A percentile compares a stretch with the other conserved stretches of the same genome.
These are phyloP conservation scores for Ovis canadensis DNA, from an alignment of 2,113 vertebrate genomes.

Conservation along the genomic window DNA sequence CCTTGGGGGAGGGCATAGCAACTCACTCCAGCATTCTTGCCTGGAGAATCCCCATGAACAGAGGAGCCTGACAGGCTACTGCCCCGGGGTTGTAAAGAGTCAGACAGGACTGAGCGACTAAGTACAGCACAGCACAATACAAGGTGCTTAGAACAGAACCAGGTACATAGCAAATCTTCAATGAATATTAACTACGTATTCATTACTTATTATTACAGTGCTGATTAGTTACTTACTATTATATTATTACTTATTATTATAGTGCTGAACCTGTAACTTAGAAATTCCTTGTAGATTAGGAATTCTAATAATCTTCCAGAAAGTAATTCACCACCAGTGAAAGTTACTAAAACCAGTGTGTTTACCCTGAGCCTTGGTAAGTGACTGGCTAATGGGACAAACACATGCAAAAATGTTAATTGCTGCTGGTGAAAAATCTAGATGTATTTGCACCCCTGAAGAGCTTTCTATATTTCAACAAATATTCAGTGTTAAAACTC, in stretches of 20 bases:
- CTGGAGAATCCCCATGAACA: neutral
- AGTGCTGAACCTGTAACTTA: neutral
- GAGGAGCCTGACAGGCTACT: neutral
- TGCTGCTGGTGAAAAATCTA: neutral
- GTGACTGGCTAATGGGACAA: neutral
- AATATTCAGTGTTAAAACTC: neutral
- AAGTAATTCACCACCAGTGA: neutral
- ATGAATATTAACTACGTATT: neutral
- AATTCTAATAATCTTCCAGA: neutral
- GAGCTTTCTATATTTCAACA: neutral
- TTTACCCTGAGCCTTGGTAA: neutral
- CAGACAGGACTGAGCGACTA: neutral
- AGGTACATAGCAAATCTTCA: neutral
- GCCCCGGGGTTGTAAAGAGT: neutral
- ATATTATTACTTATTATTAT: neutral
- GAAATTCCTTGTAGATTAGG: neutral
- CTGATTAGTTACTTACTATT: neutral
- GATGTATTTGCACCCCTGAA: neutral
- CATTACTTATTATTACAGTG: neutral
- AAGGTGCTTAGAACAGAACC: neutral
- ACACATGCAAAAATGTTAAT: neutral
- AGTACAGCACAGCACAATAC: neutral
- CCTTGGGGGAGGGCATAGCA: neutral
- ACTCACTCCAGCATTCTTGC: neutral
- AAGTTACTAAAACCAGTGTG: neutral